Conservation (phyloP, 1,140 invertebrate genomes). For the Archegozetes longisetosus region DNA sequence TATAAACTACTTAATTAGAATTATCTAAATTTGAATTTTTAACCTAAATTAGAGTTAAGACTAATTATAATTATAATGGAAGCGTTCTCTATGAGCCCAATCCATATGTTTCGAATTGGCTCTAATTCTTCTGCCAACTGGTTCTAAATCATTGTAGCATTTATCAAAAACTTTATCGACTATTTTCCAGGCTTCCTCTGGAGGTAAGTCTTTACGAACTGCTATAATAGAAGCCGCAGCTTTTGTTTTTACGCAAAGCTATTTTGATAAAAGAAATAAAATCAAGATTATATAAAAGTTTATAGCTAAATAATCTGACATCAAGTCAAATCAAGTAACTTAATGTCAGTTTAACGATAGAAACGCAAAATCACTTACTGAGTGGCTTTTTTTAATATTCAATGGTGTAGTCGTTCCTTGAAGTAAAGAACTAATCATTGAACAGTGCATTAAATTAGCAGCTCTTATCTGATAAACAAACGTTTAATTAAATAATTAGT, state of each 20-base stretch:
- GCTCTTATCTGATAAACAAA: slow-evolving; percentile 30
- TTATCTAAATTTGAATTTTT: too few species aligned
- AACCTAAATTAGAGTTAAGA: too few species aligned
- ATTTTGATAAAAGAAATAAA: too few species aligned
- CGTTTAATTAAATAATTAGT: not conserved
- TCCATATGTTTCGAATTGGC: slow-evolving; percentile 56
- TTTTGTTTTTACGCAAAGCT: slow-evolving; percentile 70
- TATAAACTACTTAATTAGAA: too few species aligned
- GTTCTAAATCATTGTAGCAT: slow-evolving; percentile 86
- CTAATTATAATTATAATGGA: slow-evolving; percentile 54
- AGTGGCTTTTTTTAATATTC: slow-evolving; percentile 52
- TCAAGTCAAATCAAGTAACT: too few species aligned
- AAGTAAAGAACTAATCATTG: slow-evolving; percentile 56
- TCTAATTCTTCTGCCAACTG: slow-evolving; percentile 64
- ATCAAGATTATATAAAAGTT: too few species aligned
- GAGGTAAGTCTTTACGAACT: slow-evolving; percentile 48
- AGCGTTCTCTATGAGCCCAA: slow-evolving; percentile 55
- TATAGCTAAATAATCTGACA: too few species aligned
- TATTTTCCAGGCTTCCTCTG: slow-evolving; percentile 49
- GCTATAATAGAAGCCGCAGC: slow-evolving; percentile 63
- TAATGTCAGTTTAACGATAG: too few species aligned
- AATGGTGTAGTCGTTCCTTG: slow-evolving; percentile 57
- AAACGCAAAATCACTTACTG: too few species aligned
- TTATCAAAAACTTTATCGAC: slow-evolving; percentile 76
- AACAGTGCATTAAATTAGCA: slow-evolving; percentile 80